These are phyloP conservation scores for Dolichoris vasculosae DNA, from an alignment of 1,140 invertebrate genomes.

Conservation along the genomic window DNA sequence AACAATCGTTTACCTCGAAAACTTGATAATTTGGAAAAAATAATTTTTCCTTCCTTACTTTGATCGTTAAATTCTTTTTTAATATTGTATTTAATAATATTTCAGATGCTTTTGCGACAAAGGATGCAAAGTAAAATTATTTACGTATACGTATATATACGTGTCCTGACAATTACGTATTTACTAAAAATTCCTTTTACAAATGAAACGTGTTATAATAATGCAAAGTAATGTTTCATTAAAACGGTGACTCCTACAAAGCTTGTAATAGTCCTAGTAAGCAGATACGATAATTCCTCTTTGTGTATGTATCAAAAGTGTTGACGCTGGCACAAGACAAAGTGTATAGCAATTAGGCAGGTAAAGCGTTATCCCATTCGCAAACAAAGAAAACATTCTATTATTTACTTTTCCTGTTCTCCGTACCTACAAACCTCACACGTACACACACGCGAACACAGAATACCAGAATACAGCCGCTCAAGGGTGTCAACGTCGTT, in stretches of 20 bases:
- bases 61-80: no score
- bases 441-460: no score
- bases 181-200: background rate
- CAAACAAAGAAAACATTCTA: constrained; percentile 26
- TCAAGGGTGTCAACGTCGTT: constrained; percentile 8
- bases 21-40: no score
- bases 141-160: no score
- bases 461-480: no score
- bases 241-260: background rate
- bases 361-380: constrained; percentile 18
- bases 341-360: constrained; percentile 17
- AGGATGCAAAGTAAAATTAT: background rate
- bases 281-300: background rate
- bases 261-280: background rate
- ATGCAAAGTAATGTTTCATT: background rate
- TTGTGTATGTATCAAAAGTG: background rate
- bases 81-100: no score
- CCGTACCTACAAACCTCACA: background rate
- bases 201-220: background rate
- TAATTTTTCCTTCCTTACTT: no score
- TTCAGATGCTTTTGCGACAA: no score
- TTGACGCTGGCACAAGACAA: background rate
- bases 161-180: no score
- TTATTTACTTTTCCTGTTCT: constrained; percentile 16
- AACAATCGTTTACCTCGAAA: no score